Evolutionary conservation across 1,140 invertebrate genomes (phyloP), one percentile per base, ranked within the genome.

Genomic region (Drosophila rufa): DNA sequence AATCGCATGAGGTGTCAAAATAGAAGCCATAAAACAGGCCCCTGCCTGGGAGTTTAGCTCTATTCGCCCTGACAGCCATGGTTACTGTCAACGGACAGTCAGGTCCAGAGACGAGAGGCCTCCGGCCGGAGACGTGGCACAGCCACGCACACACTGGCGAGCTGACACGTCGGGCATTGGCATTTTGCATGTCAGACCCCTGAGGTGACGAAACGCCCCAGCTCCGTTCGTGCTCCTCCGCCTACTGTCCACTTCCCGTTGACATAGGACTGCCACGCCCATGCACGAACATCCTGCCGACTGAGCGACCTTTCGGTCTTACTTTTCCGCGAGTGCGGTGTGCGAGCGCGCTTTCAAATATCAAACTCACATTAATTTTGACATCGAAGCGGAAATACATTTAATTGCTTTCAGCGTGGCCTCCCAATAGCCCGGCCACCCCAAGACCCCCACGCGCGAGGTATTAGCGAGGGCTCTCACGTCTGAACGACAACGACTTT

Each of bases 381-480:
- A 89, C 85, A 79, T 84, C 80, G 80, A 90, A 84, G 84, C 78
- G 84, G 85, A 89, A 89, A 89, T 83, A 89, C 71, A 89, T 89
- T 90, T 89, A 89, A 89, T 89, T 89, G 84, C 80, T 84, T 89
- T 89, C 74, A 51, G 60, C 73, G 60, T 58, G 58, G 53, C 33
- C 14, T 33, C 58, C 61, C 59, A 33, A 33, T 33, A 8, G 30
- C 30, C 51, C 25, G 15, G 38, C 45, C 59, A 15, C 45, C 38
- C 45, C 15, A 45, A 43, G 11, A 19, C 48, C 25, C 25, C 22
- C 3, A 25, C 12, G 27, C 36, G 46, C 48, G 17, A 27, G 57
- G 17, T n/a, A 25, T 17, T 48, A 27, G 22, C 43, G 47, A 42
- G 57, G 50, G 48, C 51, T 22, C 56, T 38, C 65, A 80, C 59